Evolutionary conservation across 2,888 invertebrate species (phyloP).

Genomic region (Ctena decussata): DNA sequence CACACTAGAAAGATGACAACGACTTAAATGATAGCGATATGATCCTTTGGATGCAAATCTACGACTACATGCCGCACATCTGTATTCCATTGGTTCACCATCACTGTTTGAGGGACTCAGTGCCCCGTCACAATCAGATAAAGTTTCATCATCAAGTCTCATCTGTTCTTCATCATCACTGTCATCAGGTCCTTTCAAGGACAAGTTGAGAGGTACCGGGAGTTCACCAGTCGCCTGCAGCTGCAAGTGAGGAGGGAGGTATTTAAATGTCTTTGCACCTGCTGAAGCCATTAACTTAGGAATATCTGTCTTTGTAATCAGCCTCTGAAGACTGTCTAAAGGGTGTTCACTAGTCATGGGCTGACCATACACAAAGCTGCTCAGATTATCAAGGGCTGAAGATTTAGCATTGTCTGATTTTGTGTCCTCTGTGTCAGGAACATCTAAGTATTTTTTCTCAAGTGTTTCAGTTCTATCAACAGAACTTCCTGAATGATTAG

Average conservation of each 20-base stretch:
- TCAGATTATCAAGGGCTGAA: constrained; percentile 84
- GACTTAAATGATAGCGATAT: constrained; percentile 96
- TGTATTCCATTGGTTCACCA: constrained; percentile 76
- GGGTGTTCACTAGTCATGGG: constrained; percentile 91
- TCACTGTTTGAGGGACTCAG: constrained; percentile 74
- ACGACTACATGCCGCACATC: constrained; percentile 84
- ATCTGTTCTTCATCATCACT: constrained; percentile 52
- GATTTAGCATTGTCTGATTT: constrained; percentile 55
- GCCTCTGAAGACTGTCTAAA: constrained; percentile 96
- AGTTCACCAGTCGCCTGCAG: constrained; percentile 66
- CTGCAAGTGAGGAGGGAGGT: constrained; percentile 63
- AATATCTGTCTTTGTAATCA: constrained; percentile 97
- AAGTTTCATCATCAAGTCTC: constrained; percentile 54
- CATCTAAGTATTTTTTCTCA: constrained; percentile 73
- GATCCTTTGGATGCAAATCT: constrained; percentile 99
- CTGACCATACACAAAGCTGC: constrained; percentile 85
- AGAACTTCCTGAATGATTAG: constrained; percentile 45
- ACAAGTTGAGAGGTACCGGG: constrained; percentile 75
- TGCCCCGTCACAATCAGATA: constrained; percentile 68
- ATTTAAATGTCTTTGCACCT: constrained; percentile 57
- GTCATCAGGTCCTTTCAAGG: constrained; percentile 69
- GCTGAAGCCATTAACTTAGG: constrained; percentile 68
- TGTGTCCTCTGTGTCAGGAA: constrained; percentile 57
- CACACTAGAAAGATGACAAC: constrained; percentile 83
- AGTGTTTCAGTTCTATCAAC: constrained; percentile 62